Evolutionary conservation across 1,140 invertebrate species (phyloP).

Genomic region (Drosophila simulans): DNA sequence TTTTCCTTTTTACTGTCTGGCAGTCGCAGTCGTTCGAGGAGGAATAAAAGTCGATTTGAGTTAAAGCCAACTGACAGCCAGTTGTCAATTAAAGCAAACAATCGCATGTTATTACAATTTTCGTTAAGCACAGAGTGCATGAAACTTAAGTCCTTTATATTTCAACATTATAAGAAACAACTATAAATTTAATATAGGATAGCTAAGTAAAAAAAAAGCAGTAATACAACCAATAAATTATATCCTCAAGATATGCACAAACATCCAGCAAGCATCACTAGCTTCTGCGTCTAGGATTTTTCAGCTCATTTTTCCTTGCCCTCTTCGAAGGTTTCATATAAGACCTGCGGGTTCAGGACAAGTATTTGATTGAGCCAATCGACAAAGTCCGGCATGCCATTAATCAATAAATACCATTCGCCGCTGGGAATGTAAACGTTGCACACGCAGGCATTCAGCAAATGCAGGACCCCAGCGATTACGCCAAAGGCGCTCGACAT

Average conservation of each 20-base stretch:
- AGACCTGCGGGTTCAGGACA: not conserved
- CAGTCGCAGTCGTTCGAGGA: conserved; percentile 3
- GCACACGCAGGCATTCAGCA: conserved; percentile 53
- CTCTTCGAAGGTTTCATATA: conserved; percentile 24
- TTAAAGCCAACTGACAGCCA: not conserved
- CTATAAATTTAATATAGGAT: too few species aligned
- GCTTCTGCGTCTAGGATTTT: not conserved
- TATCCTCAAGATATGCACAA: not conserved
- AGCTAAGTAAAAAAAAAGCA: too few species aligned
- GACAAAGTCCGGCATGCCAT: not conserved
- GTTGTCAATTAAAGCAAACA: conserved; percentile 11
- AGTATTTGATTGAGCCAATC: not conserved
- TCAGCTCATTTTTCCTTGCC: not conserved
- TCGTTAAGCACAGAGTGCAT: not conserved
- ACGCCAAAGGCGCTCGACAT: conserved; percentile 25
- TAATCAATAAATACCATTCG: conserved; percentile 55
- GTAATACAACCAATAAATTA: not conserved
- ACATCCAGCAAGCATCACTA: not conserved
- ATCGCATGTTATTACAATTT: conserved; percentile 6
- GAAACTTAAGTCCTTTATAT: too few species aligned
- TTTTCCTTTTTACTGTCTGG: conserved; percentile 21
- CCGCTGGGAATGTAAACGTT: conserved; percentile 46
- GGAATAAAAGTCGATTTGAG: conserved; percentile 22
- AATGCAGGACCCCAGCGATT: conserved; percentile 52
- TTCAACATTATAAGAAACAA: too few species aligned